These are phyloP conservation scores for Actinemys pallida DNA, from an alignment of 2,113 vertebrate species.

Conservation along the genomic window DNA sequence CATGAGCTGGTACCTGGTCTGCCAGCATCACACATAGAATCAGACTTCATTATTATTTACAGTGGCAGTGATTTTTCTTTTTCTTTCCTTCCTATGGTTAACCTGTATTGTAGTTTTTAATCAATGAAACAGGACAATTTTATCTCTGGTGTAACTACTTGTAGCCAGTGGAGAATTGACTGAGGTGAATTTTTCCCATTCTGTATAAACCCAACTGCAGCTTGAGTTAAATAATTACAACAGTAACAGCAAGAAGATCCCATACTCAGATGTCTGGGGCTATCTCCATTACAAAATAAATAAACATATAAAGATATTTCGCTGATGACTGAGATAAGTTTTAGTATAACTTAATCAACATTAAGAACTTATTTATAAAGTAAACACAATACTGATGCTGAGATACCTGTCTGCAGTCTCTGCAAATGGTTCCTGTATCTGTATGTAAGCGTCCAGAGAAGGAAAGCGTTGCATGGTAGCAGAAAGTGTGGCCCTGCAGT, in stretches of 20 bases:
- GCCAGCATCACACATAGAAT: too few species aligned
- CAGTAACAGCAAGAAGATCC: background rate
- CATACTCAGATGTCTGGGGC: fast-evolving
- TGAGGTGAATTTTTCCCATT: fast-evolving
- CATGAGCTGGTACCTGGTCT: too few species aligned
- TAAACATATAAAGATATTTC: background rate
- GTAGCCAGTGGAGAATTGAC: background rate
- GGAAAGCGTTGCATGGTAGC: background rate
- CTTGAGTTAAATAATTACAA: background rate
- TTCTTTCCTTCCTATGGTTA: background rate
- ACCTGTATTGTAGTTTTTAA: background rate
- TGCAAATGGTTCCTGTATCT: background rate
- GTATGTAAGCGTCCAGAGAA: fast-evolving
- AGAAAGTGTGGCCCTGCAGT: background rate
- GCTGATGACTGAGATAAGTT: background rate
- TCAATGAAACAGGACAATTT: background rate
- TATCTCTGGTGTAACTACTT: background rate
- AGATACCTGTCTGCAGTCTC: background rate
- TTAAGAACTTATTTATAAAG: background rate
- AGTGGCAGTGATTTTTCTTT: background rate
- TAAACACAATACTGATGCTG: background rate
- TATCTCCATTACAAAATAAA: background rate
- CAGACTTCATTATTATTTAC: background rate
- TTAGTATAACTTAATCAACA: background rate
- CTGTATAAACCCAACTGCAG: background rate